Conservation (phyloP, 2,113 vertebrate species). For the Lophotis ruficrista region DNA sequence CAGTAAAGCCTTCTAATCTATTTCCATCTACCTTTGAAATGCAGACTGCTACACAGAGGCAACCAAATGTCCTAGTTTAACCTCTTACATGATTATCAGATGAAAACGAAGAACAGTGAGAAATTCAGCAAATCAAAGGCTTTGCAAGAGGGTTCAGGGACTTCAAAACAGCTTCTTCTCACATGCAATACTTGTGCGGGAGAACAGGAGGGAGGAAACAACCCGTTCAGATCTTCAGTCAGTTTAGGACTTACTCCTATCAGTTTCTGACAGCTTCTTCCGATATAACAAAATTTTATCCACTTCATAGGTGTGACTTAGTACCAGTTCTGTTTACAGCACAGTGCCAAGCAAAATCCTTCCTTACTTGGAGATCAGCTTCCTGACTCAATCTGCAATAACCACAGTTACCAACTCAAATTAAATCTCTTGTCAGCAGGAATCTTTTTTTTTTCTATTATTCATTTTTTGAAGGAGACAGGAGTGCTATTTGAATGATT, state of each 20-base stretch:
- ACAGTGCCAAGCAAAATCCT: neutral
- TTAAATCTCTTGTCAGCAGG: conserved; percentile 3
- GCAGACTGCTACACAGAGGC: neutral
- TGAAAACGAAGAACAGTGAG: neutral
- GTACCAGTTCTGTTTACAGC: neutral
- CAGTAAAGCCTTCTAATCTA: neutral
- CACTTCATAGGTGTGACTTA: neutral
- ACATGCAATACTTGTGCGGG: neutral
- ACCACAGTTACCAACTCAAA: neutral
- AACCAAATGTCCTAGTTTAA: conserved; percentile 31
- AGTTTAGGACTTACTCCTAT: neutral
- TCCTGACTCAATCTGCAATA: neutral
- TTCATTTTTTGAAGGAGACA: conserved; percentile 29
- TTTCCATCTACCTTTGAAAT: conserved; percentile 50
- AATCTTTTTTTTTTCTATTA: neutral
- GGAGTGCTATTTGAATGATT: conserved; percentile 55
- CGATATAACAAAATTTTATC: neutral
- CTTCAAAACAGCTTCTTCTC: conserved; percentile 23
- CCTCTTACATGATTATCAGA: neutral
- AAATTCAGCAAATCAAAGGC: conserved; percentile 11
- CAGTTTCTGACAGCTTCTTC: neutral
- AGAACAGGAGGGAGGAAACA: neutral
- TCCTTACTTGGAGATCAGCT: neutral
- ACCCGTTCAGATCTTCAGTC: neutral
- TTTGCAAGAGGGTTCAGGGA: neutral